Conservation (phyloP, 35 echinoderm and acorn worm genomes). For the Stichopus chloronotus region DNA sequence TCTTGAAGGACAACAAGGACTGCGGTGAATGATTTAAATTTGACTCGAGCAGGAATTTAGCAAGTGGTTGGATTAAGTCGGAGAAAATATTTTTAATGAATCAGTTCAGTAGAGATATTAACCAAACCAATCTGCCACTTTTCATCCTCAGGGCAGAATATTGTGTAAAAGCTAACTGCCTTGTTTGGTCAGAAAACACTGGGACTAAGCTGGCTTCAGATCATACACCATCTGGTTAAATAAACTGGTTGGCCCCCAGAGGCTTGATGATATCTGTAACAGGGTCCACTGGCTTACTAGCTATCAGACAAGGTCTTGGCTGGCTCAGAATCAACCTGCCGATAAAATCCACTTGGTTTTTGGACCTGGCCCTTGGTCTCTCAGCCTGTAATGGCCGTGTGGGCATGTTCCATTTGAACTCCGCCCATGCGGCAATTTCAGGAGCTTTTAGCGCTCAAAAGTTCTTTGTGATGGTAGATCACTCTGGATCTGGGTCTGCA, state of each 20-base stretch:
- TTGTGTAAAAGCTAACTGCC: slow-evolving; percentile 56
- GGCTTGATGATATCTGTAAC: slow-evolving; percentile 38
- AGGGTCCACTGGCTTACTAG: slow-evolving; percentile 51
- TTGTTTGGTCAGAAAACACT: slow-evolving; percentile 57
- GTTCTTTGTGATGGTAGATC: slow-evolving; percentile 20
- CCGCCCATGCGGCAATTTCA: slow-evolving; percentile 32
- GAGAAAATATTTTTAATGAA: not conserved
- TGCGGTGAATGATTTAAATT: too few species aligned
- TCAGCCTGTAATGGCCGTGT: slow-evolving; percentile 43
- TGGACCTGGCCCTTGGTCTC: slow-evolving; percentile 39
- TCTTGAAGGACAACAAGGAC: too few species aligned
- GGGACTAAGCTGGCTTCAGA: slow-evolving; percentile 28
- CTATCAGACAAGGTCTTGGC: slow-evolving; percentile 44
- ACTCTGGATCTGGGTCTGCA: slow-evolving; percentile 8
- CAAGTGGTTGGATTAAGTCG: not conserved
- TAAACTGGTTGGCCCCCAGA: slow-evolving; percentile 3
- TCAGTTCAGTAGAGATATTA: slow-evolving; percentile 20
- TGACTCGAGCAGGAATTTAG: not conserved
- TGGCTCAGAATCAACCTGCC: slow-evolving; percentile 42
- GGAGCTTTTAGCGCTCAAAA: slow-evolving; percentile 19
- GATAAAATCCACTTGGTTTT: slow-evolving; percentile 46
- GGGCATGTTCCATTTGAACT: slow-evolving; percentile 42
- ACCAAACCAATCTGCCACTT: slow-evolving; percentile 56
- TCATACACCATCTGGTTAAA: slow-evolving; percentile 45
- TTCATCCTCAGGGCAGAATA: slow-evolving; percentile 58